Percentiles rank a stretch among this genome's conserved stretches.
phyloP scores from a whole-genome alignment of 2,797 vertebrate genomes.

The Vireo griseus region DNA sequence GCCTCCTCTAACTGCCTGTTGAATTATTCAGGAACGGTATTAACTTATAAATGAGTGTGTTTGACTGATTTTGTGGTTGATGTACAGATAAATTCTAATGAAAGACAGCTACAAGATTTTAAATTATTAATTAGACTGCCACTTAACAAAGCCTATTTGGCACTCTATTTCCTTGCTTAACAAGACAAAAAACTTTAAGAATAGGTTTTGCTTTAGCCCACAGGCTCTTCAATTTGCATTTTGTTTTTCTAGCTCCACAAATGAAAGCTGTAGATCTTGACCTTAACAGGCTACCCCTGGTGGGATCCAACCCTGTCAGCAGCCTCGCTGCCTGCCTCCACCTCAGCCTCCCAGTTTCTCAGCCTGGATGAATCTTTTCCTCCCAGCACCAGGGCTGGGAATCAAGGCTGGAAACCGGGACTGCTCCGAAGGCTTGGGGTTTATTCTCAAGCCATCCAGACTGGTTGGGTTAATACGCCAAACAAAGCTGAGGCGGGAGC shows the following conservation, averaged over 20 bases:
- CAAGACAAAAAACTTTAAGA: conserved; percentile 80
- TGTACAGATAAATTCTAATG: conserved; percentile 84
- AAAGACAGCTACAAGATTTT: conserved; percentile 81
- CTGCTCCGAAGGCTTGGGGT: neutral
- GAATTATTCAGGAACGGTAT: conserved; percentile 80
- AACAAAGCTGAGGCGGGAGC: conserved; percentile 7
- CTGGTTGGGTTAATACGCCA: neutral
- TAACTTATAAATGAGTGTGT: conserved; percentile 82
- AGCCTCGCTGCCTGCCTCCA: neutral
- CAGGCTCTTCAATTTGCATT: conserved; percentile 74
- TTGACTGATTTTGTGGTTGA: conserved; percentile 84
- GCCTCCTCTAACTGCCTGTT: conserved; percentile 74
- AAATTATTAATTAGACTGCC: conserved; percentile 83
- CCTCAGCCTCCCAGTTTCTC: neutral
- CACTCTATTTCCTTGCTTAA: conserved; percentile 80
- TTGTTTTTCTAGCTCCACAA: conserved; percentile 68
- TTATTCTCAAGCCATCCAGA: neutral
- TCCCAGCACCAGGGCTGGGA: neutral
- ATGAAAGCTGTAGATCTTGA: conserved; percentile 67
- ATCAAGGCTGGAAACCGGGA: neutral
- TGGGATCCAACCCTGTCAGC: conserved; percentile 5
- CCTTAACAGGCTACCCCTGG: conserved; percentile 58
- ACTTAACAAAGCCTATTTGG: conserved; percentile 82
- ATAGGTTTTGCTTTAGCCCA: conserved; percentile 72
- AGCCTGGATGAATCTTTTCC: conserved; percentile 39